Evolutionary conservation across 1,140 invertebrate genomes (phyloP), one percentile per base, ranked within the genome.

Genomic region (Paraescarpia echinospica): DNA sequence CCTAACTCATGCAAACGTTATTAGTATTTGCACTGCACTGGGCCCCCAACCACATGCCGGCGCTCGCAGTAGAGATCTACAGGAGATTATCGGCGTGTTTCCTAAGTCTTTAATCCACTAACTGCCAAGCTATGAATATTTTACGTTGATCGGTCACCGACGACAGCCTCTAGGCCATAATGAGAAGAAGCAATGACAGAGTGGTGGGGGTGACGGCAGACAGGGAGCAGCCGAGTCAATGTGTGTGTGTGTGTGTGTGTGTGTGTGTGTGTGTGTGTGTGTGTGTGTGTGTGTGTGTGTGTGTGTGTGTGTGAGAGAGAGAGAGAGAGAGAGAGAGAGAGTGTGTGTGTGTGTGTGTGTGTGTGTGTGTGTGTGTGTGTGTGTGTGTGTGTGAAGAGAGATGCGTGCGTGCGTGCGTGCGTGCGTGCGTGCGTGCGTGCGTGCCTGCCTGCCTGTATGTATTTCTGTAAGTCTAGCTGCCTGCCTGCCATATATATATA

Each of bases 341-440:
- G 59, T 77, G 27, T 27, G 59, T 27, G 59, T 31, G 27, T 27
- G 59, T 18, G 35, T 33, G 89, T 22, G 89, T 33, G 14, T 33
- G 89, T 33, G 89, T 22, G 89, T 31, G 89, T 22, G 89, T 33
- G 89, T 33, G 89, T 33, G 89, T 22, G 89, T 90, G 89, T 33
- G 89, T 33, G 89, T 33, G 89, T 33, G 89, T 22, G 89, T 90
- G 89, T 22, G 89, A 31, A 4, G 89, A 31, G 89, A 4, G 89
- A n/a, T 90, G 89, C 14, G 89, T 90, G 89, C 27, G 89, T 90
- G 89, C 27, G 89, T 34, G 35, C 27, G 89, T 35, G 35, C 33
- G 35, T 90, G 35, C 33, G 89, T 35, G 89, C 89, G 89, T 90
- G 89, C 33, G 89, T 34, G 89, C 33, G 89, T 35, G 35, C 89